phyloP scores from a whole-genome alignment of 2,113 vertebrate species.

The Reinhardtius hippoglossoides region DNA sequence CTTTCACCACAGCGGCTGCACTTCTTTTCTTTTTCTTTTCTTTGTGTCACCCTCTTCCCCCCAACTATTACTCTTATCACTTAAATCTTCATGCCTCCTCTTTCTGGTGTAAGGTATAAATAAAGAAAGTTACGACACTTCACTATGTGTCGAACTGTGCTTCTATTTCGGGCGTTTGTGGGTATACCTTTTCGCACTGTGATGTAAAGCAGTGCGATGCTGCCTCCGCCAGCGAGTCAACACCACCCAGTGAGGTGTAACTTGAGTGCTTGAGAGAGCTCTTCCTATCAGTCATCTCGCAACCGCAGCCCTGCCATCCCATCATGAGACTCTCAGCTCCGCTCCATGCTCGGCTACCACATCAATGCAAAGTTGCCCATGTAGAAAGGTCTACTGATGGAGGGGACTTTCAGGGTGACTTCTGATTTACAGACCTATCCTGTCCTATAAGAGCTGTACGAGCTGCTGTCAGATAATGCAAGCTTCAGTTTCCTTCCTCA shows the following conservation, averaged over 20 bases:
- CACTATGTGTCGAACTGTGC: not conserved
- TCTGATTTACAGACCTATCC: slow-evolving; percentile 61
- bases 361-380: slow-evolving; percentile 64
- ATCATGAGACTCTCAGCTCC: slow-evolving; percentile 62
- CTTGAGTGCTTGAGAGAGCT: slow-evolving; percentile 51
- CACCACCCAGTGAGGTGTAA: slow-evolving; percentile 65
- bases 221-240: slow-evolving; percentile 43
- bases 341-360: slow-evolving; percentile 41
- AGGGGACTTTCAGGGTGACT: slow-evolving; percentile 50
- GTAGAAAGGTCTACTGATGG: slow-evolving; percentile 72
- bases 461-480: slow-evolving; percentile 54
- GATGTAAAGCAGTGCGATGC: slow-evolving; percentile 2
- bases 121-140: slow-evolving; percentile 11
- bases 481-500: slow-evolving; percentile 25
- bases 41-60: slow-evolving; percentile 10
- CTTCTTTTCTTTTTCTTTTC: not conserved
- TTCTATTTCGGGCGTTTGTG: slow-evolving; percentile 19
- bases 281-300: slow-evolving; percentile 68
- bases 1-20: not conserved
- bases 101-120: slow-evolving; percentile 1
- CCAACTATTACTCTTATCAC: not conserved
- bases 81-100: slow-evolving; percentile 36
- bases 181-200: slow-evolving; percentile 4
- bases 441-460: slow-evolving; percentile 26
- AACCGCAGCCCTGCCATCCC: slow-evolving; percentile 52